phyloP scores from a whole-genome alignment of 2,113 vertebrate genomes.

The Dasyornis broadbenti region DNA sequence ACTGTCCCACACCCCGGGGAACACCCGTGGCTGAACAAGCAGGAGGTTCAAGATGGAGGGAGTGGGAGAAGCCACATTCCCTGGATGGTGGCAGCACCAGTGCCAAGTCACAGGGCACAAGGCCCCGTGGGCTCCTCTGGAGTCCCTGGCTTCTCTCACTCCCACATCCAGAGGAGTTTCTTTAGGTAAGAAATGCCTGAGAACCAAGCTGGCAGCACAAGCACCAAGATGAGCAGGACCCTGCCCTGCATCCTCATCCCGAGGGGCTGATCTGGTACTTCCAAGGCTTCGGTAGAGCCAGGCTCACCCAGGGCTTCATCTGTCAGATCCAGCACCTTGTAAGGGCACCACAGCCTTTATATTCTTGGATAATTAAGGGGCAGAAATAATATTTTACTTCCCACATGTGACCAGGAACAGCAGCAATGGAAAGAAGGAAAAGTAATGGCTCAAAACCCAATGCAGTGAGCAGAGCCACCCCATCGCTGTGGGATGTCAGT shows the following conservation, averaged over 20 bases:
- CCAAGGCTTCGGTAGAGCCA: not conserved
- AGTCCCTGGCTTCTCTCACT: not conserved
- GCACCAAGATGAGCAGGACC: not conserved
- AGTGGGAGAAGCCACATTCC: not conserved
- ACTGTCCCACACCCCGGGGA: not conserved
- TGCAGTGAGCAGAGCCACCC: fast-evolving
- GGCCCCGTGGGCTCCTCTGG: not conserved
- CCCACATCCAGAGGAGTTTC: too few species aligned
- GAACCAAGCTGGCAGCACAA: not conserved
- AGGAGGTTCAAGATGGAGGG: fast-evolving
- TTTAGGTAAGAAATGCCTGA: not conserved
- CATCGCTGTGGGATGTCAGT: not conserved
- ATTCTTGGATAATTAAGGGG: too few species aligned
- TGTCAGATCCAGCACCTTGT: fast-evolving
- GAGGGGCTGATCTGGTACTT: not conserved
- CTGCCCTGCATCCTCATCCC: not conserved
- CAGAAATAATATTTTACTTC: not conserved
- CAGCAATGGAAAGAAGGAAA: not conserved
- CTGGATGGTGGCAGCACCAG: not conserved
- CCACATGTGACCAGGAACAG: fast-evolving
- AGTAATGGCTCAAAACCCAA: not conserved
- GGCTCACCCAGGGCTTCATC: fast-evolving
- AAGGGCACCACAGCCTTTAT: not conserved
- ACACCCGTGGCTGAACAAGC: not conserved
- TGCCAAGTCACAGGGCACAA: not conserved